These are phyloP conservation scores for Zalophus californianus DNA, from an alignment of 2,797 vertebrate species.

Conservation along the genomic window DNA sequence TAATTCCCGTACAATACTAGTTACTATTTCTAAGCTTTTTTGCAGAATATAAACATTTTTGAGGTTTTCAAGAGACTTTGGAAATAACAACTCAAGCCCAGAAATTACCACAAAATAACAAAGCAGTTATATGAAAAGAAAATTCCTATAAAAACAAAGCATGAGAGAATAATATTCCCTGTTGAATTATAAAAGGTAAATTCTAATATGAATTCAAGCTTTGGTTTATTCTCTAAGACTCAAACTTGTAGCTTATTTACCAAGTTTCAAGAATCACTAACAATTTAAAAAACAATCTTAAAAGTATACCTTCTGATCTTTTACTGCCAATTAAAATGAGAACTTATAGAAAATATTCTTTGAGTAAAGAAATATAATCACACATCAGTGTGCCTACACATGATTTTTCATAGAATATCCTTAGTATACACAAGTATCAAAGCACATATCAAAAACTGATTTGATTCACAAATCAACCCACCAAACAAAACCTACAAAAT, in stretches of 20 bases:
- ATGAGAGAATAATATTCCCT: not conserved
- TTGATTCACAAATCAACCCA: not conserved
- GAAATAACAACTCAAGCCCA: conserved; percentile 33
- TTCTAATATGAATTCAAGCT: not conserved
- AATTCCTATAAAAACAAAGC: conserved; percentile 20
- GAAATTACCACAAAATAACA: conserved; percentile 31
- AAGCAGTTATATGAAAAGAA: not conserved
- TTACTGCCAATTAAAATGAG: conserved; percentile 35
- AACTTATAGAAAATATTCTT: not conserved
- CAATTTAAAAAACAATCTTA: conserved; percentile 31
- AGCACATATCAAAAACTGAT: not conserved
- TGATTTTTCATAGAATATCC: not conserved
- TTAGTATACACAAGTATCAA: not conserved
- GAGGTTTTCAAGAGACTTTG: conserved; percentile 39
- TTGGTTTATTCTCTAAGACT: not conserved
- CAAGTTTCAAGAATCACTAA: conserved; percentile 11
- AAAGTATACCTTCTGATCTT: conserved; percentile 14
- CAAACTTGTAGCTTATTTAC: not conserved
- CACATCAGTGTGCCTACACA: not conserved
- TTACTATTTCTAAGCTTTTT: conserved; percentile 10
- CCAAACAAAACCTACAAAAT: conserved; percentile 23
- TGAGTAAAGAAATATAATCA: not conserved
- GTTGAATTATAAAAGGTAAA: not conserved
- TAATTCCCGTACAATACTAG: conserved; percentile 32
- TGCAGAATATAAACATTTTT: conserved; percentile 37